Evolutionary conservation across 2,113 vertebrate genomes (phyloP), one percentile per base, ranked within the genome.

Genomic region (Acrocephalus kingi): DNA sequence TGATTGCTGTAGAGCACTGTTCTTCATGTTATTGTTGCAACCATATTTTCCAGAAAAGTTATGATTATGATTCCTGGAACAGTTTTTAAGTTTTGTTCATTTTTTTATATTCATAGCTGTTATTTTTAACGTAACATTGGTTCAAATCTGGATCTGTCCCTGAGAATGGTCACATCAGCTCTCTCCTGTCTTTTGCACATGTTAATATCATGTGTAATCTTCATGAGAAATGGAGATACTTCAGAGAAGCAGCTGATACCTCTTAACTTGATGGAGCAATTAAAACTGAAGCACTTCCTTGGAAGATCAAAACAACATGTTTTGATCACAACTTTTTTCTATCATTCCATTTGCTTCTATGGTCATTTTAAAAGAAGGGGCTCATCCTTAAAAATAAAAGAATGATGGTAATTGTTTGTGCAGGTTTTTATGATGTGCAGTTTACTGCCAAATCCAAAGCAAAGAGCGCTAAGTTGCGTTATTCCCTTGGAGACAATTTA

Each of bases 241-340:
- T 64, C 56, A 87, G 79, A 63, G 94, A 59, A 91, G 66, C 93
- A 91, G 90, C 92, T 96, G 86, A 91, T 87, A n/a, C 71, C 52
- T 93, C 93, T 95, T 94, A 80, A 61, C 85, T 95, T 75, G 85
- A 92, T 69, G 51, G 80, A 85, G 86, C 72, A 87, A 92, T 96
- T 96, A 84, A 76, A 91, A 87, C 67, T 87, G 73, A 74, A 89
- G 86, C 54, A 76, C 63, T 88, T 93, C 62, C 84, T 87, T 89
- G 71, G 86, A 90, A 94, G 77, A 95, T 77, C 66, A 91, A 93
- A 96, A 55, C 88, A 88, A 22, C 20, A 3, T 79, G 48, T 84
- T 95, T 91, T 88, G 52, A 84, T 95, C 68, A 80, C 79, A 87
- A 46, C 80, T 95, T 91, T 76, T 75, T 48, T 85, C 79, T 81